Percentiles rank a stretch among this genome's conserved stretches.
These are phyloP conservation scores for Tanypteryx hageni DNA, from an alignment of 2,888 invertebrate species.

Conservation along the genomic window DNA sequence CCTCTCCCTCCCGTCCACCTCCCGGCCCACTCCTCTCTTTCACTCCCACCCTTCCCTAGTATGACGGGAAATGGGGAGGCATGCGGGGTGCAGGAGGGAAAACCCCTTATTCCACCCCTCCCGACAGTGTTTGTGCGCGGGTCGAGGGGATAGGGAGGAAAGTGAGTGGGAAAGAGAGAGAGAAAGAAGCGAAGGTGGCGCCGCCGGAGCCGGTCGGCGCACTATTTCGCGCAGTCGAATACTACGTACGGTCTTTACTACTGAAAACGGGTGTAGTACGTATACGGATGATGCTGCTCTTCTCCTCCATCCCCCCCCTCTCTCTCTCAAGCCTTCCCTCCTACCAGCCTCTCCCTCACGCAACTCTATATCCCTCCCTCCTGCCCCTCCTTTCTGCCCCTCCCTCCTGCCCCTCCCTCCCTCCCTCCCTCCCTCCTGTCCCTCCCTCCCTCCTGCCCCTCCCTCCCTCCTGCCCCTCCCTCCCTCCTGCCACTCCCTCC, in stretches of 20 bases:
- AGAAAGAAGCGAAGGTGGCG: constrained; percentile 38
- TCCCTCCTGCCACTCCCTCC: not conserved
- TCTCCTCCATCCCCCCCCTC: not conserved
- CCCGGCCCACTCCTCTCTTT: too few relatives aligned
- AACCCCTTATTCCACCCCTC: not conserved
- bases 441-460: not conserved
- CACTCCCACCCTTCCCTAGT: not conserved
- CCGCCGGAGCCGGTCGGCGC: constrained; percentile 47
- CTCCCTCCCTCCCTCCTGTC: not conserved
- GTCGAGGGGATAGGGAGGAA: not conserved
- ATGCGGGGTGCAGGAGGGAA: not conserved
- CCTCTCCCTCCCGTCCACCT: not conserved
- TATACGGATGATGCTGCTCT: constrained; percentile 1
- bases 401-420: not conserved
- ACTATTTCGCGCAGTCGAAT: constrained; percentile 9
- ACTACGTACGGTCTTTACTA: constrained; percentile 59
- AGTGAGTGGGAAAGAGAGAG: not conserved
- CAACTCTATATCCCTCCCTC: not conserved
- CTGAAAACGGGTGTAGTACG: constrained; percentile 48
- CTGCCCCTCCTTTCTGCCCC: too few relatives aligned
- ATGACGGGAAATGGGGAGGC: not conserved
- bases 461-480: not conserved
- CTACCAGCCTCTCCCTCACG: not conserved
- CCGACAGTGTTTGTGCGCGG: not conserved
- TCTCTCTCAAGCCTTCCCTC: not conserved